Conservation (phyloP, 2,113 vertebrate genomes). For the Bombycilla garrulus region DNA sequence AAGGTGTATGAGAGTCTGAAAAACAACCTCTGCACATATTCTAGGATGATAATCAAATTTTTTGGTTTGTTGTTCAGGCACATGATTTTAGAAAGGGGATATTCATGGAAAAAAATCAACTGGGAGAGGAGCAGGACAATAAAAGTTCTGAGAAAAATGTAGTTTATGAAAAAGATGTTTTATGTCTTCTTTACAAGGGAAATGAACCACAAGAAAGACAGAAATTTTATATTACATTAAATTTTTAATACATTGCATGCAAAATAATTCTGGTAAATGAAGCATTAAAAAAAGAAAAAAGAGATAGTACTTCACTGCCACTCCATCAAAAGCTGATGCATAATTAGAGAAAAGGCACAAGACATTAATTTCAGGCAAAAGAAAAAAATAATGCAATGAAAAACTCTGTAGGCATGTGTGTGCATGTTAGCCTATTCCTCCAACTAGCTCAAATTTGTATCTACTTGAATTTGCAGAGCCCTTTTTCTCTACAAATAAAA, state of each 20-base stretch:
- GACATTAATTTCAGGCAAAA: neutral
- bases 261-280: conserved; percentile 7
- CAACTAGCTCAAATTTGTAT: neutral
- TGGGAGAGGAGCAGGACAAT: neutral
- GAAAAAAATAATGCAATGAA: neutral
- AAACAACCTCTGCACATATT: neutral
- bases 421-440: neutral
- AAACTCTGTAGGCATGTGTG: neutral
- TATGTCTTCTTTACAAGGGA: neutral
- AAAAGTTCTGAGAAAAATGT: neutral
- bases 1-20: neutral
- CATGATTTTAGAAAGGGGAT: neutral
- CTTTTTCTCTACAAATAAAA: neutral
- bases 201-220: neutral
- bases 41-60: neutral
- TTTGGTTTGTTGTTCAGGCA: neutral
- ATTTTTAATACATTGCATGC: neutral
- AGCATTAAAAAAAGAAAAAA: neutral
- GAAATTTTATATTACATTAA: neutral
- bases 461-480: neutral
- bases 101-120: neutral
- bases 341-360: neutral
- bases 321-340: neutral
- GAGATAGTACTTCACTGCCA: neutral
- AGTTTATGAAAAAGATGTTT: neutral